phyloP scores from a whole-genome alignment of 64 coral and sea anemone species.

The Hydrozoanthus tunicans region DNA sequence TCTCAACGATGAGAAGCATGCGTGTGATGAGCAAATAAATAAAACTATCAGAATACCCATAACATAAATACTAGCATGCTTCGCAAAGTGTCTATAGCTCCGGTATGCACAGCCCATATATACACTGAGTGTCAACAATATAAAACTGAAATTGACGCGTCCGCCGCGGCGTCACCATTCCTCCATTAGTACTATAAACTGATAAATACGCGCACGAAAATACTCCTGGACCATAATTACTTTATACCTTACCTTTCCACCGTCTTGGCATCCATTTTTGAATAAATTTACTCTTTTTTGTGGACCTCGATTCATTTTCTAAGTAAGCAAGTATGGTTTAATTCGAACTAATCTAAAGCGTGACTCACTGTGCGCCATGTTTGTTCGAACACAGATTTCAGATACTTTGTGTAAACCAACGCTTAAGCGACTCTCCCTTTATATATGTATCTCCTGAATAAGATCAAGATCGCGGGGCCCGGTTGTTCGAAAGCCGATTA shows the following conservation, averaged over 20 bases:
- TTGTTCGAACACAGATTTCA: background rate
- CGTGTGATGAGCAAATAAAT: no score
- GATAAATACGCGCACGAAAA: background rate
- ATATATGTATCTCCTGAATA: no score
- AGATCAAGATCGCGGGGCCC: background rate
- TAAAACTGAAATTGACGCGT: no score
- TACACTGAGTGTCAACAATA: no score
- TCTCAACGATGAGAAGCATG: no score
- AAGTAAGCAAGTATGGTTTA: background rate
- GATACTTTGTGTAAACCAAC: conserved; percentile 21
- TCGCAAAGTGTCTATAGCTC: no score
- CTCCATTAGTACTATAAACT: background rate
- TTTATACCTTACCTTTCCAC: conserved; percentile 36
- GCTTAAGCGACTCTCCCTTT: background rate
- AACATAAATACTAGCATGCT: no score
- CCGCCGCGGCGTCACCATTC: no score
- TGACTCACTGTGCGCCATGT: conserved; percentile 23
- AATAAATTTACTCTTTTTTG: conserved; percentile 46
- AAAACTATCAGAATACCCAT: no score
- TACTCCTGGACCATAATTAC: background rate
- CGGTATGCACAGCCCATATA: no score
- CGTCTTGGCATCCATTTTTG: conserved; percentile 23
- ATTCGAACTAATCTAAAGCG: background rate
- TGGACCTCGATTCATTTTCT: background rate
- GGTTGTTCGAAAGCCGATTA: no score